Base-by-base conservation (phyloP, 2,888 invertebrate species). In the Platycheirus albimanus region DNA sequence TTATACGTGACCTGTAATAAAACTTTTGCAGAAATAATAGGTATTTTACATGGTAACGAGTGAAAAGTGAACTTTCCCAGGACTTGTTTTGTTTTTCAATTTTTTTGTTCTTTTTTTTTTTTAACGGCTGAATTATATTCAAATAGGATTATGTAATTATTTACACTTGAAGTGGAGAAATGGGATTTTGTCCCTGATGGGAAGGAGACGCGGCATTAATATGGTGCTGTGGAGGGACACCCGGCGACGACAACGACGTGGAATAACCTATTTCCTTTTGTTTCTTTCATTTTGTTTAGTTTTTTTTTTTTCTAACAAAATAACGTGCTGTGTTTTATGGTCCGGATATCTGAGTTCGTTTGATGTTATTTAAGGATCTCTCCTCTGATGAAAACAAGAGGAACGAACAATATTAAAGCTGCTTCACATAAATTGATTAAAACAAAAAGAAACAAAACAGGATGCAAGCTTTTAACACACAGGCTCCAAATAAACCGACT, bases 1-100 rank as follows among this genome's bases (percentile, higher is more conserved):
- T 83, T 74, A 72, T 64, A 78, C 78, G 78, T 83, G 83, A 83
- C 83, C 83, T 78, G 83, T 72, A 69, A 77, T 77, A 83, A 83
- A 69, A 71, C 63, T 61, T 72, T 74, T 41, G 63, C 72, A 69
- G 56, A 15, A n/a, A 78, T 78, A 78, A 83, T 77, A 67, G 67
- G 45, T 64, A 63, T 74, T 83, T 77, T 72, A 77, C 72, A 72
- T 63, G 51, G 47, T 51, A 72, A 43, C 56, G 67, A 72, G 43
- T 69, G 54, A 74, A 64, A 51, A 67, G 72, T 72, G 56, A 83
- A 69, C 81, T 74, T 75, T 70, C 41, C 24, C 69, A 45, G 38
- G 54, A 69, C 52, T 51, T 67, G 36, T 72, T 64, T 71, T 67
- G 38, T 41, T n/a, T 28, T 11, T 33, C 20, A 33, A 8, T 36